A percentile compares a stretch with the other conserved stretches of the same genome.
Evolutionary conservation across 23 tunicate genomes (phyloP).

Genomic region (Styela clava): DNA sequence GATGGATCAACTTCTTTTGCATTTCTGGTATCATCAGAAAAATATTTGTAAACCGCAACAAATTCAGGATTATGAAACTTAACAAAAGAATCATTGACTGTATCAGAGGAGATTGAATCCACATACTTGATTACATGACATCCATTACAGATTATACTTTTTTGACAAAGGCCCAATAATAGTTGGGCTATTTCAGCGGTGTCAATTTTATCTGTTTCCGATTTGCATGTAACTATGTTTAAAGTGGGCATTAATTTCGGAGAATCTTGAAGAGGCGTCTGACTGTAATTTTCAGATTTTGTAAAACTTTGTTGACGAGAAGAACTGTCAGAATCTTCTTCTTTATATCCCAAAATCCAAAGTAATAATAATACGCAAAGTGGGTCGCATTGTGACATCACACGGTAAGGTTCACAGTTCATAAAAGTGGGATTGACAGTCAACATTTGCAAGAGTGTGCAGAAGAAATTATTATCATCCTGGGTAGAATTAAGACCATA

Average conservation of each 20-base stretch:
- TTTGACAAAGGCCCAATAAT: neutral
- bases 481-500: conserved; percentile 2
- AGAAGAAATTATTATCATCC: neutral
- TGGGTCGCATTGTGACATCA: neutral
- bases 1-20: neutral
- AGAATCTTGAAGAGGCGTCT: neutral
- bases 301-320: neutral
- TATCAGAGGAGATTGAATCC: neutral
- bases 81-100: neutral
- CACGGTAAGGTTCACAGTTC: neutral
- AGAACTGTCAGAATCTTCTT: neutral
- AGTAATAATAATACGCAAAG: neutral
- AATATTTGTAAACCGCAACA: neutral
- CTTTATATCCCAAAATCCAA: conserved; percentile 9
- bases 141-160: neutral
- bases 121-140: too few species aligned
- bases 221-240: neutral
- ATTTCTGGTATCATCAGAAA: neutral
- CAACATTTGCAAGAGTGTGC: neutral
- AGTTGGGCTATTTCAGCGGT: neutral
- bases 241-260: neutral
- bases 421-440: neutral
- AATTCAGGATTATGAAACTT: neutral
- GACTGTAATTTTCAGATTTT: neutral
- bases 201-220: neutral